Conservation (phyloP, 1,140 invertebrate genomes). For the Cryptotermes secundus region DNA sequence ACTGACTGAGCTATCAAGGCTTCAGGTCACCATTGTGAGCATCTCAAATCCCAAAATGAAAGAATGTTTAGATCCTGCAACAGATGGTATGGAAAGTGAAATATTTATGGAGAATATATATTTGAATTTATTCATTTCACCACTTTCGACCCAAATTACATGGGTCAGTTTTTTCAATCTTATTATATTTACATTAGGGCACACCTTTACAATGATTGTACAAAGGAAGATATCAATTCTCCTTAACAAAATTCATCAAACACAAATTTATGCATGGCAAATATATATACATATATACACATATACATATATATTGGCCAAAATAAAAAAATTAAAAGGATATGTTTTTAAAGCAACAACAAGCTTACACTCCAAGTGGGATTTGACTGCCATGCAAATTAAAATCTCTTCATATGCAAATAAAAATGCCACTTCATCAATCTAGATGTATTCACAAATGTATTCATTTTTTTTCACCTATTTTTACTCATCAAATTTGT, state of each 20-base stretch:
- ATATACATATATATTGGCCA: not conserved
- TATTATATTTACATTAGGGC: conserved; percentile 9
- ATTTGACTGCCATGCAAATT: not conserved
- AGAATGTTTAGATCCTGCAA: not conserved
- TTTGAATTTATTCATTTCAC: not conserved
- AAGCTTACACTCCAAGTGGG: conserved; percentile 9
- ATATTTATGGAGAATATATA: not conserved
- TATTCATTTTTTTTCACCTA: not conserved
- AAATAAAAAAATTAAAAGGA: not conserved
- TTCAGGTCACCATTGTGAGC: too few species aligned
- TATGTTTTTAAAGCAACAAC: not conserved
- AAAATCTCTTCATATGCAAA: not conserved
- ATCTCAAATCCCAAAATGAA: too few species aligned
- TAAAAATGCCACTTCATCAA: not conserved
- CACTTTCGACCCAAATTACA: not conserved
- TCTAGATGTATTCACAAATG: conserved; percentile 2
- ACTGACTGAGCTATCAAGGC: too few species aligned
- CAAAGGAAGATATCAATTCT: conserved; percentile 13
- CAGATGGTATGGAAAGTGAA: not conserved
- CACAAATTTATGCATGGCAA: not conserved
- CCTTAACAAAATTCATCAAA: conserved; percentile 1
- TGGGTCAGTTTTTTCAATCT: conserved; percentile 16
- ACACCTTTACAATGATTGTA: conserved; percentile 12
- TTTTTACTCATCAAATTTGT: too few species aligned
- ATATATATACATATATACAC: not conserved